A percentile compares a stretch with the other conserved stretches of the same genome.
These are phyloP conservation scores for Hydrotaea cyrtoneurina DNA, from an alignment of 2,888 invertebrate genomes.

Conservation along the genomic window DNA sequence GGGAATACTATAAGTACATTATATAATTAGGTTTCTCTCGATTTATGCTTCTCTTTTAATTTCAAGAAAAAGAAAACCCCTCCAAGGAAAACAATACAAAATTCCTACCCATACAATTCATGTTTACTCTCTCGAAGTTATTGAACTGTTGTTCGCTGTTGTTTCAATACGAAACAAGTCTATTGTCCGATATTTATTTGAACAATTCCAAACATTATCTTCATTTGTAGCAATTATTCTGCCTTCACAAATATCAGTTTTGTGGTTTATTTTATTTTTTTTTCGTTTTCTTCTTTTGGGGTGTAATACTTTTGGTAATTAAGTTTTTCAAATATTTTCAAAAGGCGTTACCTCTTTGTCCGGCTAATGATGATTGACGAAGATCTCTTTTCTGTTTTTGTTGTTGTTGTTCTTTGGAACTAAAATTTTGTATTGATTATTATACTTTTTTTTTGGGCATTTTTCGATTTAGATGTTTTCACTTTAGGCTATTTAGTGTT, in stretches of 20 bases:
- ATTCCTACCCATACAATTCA: too few relatives aligned
- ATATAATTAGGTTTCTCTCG: too few relatives aligned
- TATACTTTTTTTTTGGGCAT: neutral
- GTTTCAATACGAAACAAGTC: neutral
- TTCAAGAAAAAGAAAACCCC: too few relatives aligned
- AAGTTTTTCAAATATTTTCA: slow-evolving; percentile 54
- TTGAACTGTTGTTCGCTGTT: neutral
- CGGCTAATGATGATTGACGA: slow-evolving; percentile 32
- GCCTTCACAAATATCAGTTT: neutral
- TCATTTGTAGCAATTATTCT: slow-evolving; percentile 5
- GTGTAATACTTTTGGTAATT: slow-evolving; percentile 38
- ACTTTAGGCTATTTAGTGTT: neutral
- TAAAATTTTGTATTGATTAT: too few relatives aligned
- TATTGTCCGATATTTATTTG: neutral
- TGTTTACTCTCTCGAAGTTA: neutral
- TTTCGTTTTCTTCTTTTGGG: neutral
- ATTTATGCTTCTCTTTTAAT: too few relatives aligned
- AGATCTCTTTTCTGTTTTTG: neutral
- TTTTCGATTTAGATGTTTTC: neutral
- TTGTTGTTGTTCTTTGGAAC: neutral
- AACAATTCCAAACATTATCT: slow-evolving; percentile 15
- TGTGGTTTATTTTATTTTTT: too few relatives aligned
- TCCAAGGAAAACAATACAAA: too few relatives aligned
- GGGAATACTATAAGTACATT: too few relatives aligned
- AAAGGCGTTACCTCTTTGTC: slow-evolving; percentile 54